Evolutionary conservation across 2,888 invertebrate species (phyloP).

Genomic region (Pegoplata infirma): DNA sequence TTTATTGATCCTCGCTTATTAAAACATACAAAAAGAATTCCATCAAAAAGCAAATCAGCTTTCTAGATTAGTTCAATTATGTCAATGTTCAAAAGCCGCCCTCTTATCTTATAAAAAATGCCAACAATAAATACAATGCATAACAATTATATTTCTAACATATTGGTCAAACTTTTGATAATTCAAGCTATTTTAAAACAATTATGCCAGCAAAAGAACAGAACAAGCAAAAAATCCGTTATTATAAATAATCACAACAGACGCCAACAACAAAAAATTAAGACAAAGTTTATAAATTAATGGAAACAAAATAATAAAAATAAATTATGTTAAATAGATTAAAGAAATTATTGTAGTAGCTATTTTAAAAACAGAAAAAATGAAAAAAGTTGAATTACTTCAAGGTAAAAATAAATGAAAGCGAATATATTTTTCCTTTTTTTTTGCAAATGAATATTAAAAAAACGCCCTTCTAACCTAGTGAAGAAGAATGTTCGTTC

Average conservation of each 20-base stretch:
- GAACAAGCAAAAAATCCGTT: no score
- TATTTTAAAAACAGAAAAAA: no score
- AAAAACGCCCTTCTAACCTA: slow-evolving; percentile 58
- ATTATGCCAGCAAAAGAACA: no score
- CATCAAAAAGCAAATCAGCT: no score
- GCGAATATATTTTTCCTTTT: not conserved
- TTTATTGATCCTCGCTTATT: no score
- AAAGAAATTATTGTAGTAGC: no score
- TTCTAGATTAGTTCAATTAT: no score
- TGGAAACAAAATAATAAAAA: no score
- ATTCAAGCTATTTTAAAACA: not conserved
- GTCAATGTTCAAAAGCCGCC: not conserved
- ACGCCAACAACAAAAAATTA: not conserved
- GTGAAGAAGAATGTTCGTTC: slow-evolving; percentile 47
- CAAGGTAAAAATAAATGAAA: slow-evolving; percentile 25
- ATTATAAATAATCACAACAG: not conserved
- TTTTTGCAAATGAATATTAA: slow-evolving; percentile 33
- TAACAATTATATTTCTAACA: not conserved
- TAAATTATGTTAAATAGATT: no score
- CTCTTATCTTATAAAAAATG: not conserved
- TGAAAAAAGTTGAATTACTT: no score
- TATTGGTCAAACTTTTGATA: not conserved
- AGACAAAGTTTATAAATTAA: no score
- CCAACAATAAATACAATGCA: not conserved
- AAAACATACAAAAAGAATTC: no score